A percentile compares a stretch with the other conserved stretches of the same genome.
Evolutionary conservation across 2,888 invertebrate species (phyloP).

Genomic region (Seira sanloemensis): DNA sequence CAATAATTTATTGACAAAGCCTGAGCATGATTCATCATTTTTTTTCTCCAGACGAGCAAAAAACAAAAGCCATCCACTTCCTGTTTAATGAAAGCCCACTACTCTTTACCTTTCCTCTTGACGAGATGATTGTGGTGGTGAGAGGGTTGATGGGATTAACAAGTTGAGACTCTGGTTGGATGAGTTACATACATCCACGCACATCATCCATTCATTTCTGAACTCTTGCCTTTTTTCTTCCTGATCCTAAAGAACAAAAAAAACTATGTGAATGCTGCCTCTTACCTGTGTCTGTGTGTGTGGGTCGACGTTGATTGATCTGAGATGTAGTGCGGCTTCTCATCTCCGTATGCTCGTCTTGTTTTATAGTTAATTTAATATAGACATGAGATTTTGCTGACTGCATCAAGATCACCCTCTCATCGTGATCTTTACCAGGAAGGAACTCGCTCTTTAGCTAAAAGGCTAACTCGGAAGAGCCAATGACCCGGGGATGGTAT

Average conservation of each 20-base stretch:
- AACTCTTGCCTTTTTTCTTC: not conserved
- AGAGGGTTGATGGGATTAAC: not conserved
- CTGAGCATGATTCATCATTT: conserved; percentile 35
- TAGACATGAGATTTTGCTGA: not conserved
- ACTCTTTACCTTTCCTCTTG: not conserved
- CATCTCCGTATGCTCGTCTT: not conserved
- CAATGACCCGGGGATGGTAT: conserved; percentile 69
- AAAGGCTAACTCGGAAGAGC: conserved; percentile 68
- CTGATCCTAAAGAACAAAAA: not conserved
- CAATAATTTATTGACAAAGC: conserved; percentile 15
- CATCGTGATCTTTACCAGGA: conserved; percentile 40
- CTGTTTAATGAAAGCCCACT: not conserved
- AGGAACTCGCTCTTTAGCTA: conserved; percentile 48
- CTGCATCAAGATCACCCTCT: not conserved
- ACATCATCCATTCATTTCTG: not conserved
- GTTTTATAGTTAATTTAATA: not conserved
- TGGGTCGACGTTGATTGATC: not conserved
- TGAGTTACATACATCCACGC: not conserved
- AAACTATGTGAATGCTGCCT: too few relatives aligned
- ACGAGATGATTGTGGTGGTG: conserved; percentile 12
- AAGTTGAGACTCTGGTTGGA: not conserved
- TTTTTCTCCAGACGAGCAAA: conserved; percentile 42
- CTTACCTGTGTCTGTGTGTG: not conserved
- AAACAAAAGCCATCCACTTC: conserved; percentile 24
- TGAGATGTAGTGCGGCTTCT: not conserved